These are phyloP conservation scores for Drosophila vallismaia DNA, from an alignment of 2,888 invertebrate species.

Conservation along the genomic window DNA sequence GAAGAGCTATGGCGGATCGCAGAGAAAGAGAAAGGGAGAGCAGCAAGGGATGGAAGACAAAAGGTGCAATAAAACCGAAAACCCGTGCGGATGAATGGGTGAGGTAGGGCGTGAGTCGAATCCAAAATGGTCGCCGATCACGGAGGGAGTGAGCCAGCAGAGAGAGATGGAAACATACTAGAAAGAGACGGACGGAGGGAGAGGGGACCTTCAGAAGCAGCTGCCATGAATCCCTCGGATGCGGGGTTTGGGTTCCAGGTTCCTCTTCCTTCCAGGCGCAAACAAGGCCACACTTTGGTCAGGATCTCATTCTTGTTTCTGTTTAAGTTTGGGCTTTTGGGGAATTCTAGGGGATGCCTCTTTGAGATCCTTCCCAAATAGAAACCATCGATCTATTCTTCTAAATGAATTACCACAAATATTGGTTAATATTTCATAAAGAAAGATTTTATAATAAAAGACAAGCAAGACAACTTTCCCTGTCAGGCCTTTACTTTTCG, in stretches of 20 bases:
- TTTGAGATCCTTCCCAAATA: too few relatives aligned
- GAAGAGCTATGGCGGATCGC: background rate
- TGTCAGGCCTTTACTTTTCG: slow-evolving; percentile 57
- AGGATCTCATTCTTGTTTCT: slow-evolving; percentile 9
- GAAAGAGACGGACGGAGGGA: background rate
- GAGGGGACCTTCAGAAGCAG: slow-evolving; percentile 33
- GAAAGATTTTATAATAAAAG: slow-evolving; percentile 19
- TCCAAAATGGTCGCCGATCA: slow-evolving; percentile 62
- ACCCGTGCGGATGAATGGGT: slow-evolving; percentile 46
- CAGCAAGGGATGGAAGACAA: slow-evolving; percentile 46
- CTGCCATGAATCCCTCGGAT: slow-evolving; percentile 28
- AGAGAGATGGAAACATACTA: background rate
- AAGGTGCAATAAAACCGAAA: slow-evolving; percentile 78
- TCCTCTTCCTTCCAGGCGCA: slow-evolving; percentile 46
- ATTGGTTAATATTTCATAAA: background rate
- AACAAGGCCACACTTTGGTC: slow-evolving; percentile 66
- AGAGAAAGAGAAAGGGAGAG: slow-evolving; percentile 36
- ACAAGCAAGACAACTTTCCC: background rate
- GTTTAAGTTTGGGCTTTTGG: slow-evolving; percentile 28
- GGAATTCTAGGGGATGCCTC: background rate
- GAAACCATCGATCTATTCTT: too few relatives aligned
- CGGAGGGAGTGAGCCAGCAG: background rate
- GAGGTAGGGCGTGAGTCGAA: slow-evolving; percentile 70
- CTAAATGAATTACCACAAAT: slow-evolving; percentile 17
- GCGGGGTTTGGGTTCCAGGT: slow-evolving; percentile 26